phyloP scores from a whole-genome alignment of 2,888 invertebrate genomes.

The Apodemia duryi region DNA sequence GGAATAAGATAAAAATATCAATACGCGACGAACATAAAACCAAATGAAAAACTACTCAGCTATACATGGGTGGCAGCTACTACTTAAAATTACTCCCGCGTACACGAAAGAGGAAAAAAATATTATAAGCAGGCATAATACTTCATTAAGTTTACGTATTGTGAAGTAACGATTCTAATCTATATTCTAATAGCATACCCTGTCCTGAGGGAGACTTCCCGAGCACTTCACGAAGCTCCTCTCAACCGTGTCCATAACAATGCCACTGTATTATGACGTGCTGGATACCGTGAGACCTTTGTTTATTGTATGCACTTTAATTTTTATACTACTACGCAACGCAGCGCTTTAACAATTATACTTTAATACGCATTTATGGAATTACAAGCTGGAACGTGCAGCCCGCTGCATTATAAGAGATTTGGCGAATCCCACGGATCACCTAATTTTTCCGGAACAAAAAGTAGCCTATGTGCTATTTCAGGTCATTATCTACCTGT shows the following conservation, averaged over 20 bases:
- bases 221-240: constrained; percentile 45
- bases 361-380: background rate
- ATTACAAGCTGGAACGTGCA: too few species aligned
- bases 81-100: background rate
- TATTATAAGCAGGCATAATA: constrained; percentile 34
- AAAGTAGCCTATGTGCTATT: too few species aligned
- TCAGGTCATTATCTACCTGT: too few species aligned
- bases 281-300: constrained; percentile 62
- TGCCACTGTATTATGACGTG: constrained; percentile 61
- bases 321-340: constrained; percentile 27
- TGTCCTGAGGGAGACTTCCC: constrained; percentile 60
- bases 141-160: constrained; percentile 55
- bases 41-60: background rate
- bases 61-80: background rate
- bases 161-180: constrained; percentile 58
- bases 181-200: constrained; percentile 62
- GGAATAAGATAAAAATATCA: too few species aligned
- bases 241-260: constrained; percentile 64
- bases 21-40: background rate
- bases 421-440: too few species aligned
- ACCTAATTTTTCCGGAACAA: too few species aligned
- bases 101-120: constrained; percentile 21
- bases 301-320: constrained; percentile 47
- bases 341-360: constrained; percentile 15
- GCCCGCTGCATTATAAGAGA: too few species aligned